Evolutionary conservation across 2,113 vertebrate species (phyloP), one percentile per base, ranked within the genome.

Genomic region (Muntiacus muntjak): DNA sequence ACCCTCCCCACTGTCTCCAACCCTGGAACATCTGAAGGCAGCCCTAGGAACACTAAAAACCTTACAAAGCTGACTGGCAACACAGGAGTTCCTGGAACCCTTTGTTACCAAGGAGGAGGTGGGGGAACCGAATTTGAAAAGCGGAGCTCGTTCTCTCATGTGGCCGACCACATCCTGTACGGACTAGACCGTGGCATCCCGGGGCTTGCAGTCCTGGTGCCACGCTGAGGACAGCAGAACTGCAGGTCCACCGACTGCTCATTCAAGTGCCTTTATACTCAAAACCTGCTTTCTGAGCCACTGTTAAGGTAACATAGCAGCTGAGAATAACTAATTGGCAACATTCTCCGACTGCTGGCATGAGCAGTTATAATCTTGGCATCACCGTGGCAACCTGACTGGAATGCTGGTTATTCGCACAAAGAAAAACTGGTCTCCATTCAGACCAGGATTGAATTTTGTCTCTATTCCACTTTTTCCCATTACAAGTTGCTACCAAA

Each of bases 241-340:
- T 6, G 3, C 33, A 64, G 76, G 60, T 55, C 64, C 74, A 58
- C 30, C 23, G 83, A 74, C 47, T 67, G 88, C 67, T 95, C 95
- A 47, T 57, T 28, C 79, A n/a, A 95, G 43, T 47, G 54, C 54
- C 87, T 97, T 86, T 97, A 94, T 94, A 90, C 94, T 97, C 76
- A 78, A 96, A 91, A 52, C 0, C 3, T 78, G 5, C 84, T 98
- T 96, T 95, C 83, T 95, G 91, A 89, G 95, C 87, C 94, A 97
- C 89, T 54, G 30, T 97, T 97, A 98, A 96, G 97, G 98, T 96
- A 98, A 98, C 94, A 67, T 58, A 97, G 92, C 93, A 90, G 96
- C 93, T 85, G 50, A 95, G 78, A 95, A 90, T 55, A 94, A 97
- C 55, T 93, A 97, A 97, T 82, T 97, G 93, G 89, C 95, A 94